These are phyloP conservation scores for Campoletis sonorensis DNA, from an alignment of 1,140 invertebrate genomes.

Conservation along the genomic window DNA sequence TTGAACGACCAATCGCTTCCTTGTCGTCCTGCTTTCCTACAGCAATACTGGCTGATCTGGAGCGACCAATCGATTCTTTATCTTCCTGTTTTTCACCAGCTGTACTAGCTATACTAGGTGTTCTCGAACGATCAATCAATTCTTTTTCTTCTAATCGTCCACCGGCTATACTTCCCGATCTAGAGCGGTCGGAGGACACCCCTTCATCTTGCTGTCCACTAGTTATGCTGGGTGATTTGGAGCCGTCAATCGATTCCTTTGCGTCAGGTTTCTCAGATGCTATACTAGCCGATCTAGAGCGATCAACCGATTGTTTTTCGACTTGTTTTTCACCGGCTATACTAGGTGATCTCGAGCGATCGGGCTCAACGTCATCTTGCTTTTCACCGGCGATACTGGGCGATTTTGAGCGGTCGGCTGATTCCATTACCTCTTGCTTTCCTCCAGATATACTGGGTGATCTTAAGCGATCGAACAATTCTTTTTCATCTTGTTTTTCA, in stretches of 20 bases:
- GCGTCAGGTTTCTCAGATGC: constrained; percentile 23
- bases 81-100: neutral
- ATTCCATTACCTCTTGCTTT: constrained; percentile 1
- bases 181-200: neutral
- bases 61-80: neutral
- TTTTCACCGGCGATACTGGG: constrained; percentile 38
- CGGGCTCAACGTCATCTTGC: constrained; percentile 24
- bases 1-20: constrained; percentile 8
- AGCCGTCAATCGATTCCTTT: neutral
- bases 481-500: constrained; percentile 23
- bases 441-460: constrained; percentile 2
- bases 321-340: constrained; percentile 3
- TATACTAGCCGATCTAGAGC: constrained; percentile 47
- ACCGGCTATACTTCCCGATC: neutral
- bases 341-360: constrained; percentile 49
- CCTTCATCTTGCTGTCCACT: no score
- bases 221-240: constrained; percentile 13
- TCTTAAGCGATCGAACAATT: neutral
- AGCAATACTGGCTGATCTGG: constrained; percentile 39
- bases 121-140: constrained; percentile 26
- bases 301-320: neutral
- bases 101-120: constrained; percentile 43
- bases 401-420: constrained; percentile 38
- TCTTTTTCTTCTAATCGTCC: neutral
- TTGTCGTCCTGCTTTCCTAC: constrained; percentile 1